Evolutionary conservation across 2,888 invertebrate genomes (phyloP), one percentile per base, ranked within the genome.

Genomic region (Coecobrya sp.): DNA sequence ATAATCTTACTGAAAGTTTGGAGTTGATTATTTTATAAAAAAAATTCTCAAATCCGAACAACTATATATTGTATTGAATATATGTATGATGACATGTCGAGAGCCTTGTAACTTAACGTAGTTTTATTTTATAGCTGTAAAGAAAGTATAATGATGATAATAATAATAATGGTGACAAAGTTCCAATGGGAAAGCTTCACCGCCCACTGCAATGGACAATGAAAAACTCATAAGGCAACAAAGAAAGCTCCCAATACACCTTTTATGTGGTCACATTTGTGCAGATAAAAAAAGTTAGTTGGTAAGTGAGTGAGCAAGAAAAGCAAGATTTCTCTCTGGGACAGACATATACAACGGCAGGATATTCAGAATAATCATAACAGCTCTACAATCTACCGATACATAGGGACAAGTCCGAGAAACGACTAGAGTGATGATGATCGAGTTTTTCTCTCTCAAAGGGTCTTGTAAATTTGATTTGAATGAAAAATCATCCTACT

Each of bases 391-490:
- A 36, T 36, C 36, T 36, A n/a, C n/a, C n/a, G n/a, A n/a, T 8
- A 70, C 42, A n/a, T 27, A 30, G 70, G 11, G 8, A n/a, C 5
- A 30, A 8, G 1, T 45, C 42, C 42, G 13, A 76, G 68, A 13
- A 27, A 68, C 2, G 19, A 45, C 4, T 11, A 27, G 25, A 27
- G 30, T 19, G 16, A 27, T 30, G 81, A 55, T 55, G 8, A 36
- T 81, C n/a, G 36, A 36, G 2, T 36, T 36, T 36, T 81, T 52
- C 65, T 70, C 30, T 49, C 65, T 73, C 88, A 79, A 88, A 59
- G 79, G 81, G 79, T 62, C 65, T 81, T 65, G 59, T 88, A 88
- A 88, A 88, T 79, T 79, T 49, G 65, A 79, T 88, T 79, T 88
- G 79, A 88, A 88, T 88, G 81, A 88, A 88, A 88, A 88, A 49